A percentile compares a stretch with the other conserved stretches of the same genome.
phyloP scores from a whole-genome alignment of 2,113 vertebrate genomes.

The Aptenodytes patagonicus region DNA sequence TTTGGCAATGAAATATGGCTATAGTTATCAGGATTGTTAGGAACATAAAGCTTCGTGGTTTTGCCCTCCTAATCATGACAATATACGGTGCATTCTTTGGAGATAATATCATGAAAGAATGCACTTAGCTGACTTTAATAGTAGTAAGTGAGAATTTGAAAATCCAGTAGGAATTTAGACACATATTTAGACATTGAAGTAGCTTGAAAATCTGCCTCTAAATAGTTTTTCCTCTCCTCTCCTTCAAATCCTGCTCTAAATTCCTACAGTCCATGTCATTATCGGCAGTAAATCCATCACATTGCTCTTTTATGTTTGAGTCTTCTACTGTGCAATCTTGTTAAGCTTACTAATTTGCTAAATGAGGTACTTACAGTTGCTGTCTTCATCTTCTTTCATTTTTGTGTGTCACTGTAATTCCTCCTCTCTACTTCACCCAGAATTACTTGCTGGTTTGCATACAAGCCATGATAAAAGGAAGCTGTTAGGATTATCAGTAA shows the following conservation, averaged over 20 bases:
- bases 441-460: neutral
- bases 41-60: neutral
- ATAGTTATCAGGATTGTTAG: neutral
- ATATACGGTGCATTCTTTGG: neutral
- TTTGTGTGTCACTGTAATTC: neutral
- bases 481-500: neutral
- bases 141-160: neutral
- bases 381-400: neutral
- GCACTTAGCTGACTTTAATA: neutral
- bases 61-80: neutral
- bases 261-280: neutral
- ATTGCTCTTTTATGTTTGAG: neutral
- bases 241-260: neutral
- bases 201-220: neutral
- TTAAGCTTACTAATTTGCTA: neutral
- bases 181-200: neutral
- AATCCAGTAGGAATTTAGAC: neutral
- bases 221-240: neutral
- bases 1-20: neutral
- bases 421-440: neutral
- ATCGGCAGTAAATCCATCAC: neutral
- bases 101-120: neutral
- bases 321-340: neutral
- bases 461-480: neutral
- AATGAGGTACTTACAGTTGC: neutral